phyloP scores from a whole-genome alignment of 2,888 invertebrate genomes.

The Cheilosia variabilis region DNA sequence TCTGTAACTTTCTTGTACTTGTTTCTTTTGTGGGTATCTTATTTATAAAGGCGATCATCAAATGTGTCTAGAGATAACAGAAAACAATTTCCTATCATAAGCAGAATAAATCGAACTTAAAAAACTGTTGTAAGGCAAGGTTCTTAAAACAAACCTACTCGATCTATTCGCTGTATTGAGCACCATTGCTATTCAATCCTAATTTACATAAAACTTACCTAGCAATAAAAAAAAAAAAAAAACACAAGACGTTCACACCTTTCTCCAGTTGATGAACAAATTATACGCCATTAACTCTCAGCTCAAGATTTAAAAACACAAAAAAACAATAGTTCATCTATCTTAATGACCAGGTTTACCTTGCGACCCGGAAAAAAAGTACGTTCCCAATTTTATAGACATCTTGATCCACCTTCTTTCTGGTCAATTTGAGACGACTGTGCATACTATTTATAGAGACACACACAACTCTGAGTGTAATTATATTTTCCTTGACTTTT shows the following conservation, averaged over 20 bases:
- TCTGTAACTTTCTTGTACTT: too few species aligned
- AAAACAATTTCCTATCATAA: too few species aligned
- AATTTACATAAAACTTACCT: not conserved
- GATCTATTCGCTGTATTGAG: too few species aligned
- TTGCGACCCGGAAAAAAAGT: conserved; percentile 6
- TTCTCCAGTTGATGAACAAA: not conserved
- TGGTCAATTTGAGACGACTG: conserved; percentile 43
- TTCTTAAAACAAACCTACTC: not conserved
- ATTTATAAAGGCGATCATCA: too few species aligned
- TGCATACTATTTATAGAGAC: not conserved
- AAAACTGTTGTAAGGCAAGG: too few species aligned
- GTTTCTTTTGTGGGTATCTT: too few species aligned
- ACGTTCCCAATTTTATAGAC: conserved; percentile 47
- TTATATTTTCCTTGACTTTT: conserved; percentile 47
- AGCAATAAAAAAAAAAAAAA: not conserved
- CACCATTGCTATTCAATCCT: too few species aligned
- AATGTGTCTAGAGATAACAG: too few species aligned
- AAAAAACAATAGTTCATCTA: conserved; percentile 7
- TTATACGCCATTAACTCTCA: not conserved
- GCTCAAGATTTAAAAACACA: not conserved
- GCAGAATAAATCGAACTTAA: too few species aligned
- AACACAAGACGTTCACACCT: not conserved
- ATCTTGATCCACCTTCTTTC: conserved; percentile 40
- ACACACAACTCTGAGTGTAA: conserved; percentile 22
- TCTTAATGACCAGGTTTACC: conserved; percentile 23